Evolutionary conservation across 2,888 invertebrate genomes (phyloP).

Genomic region (Hoplodrina blanda): DNA sequence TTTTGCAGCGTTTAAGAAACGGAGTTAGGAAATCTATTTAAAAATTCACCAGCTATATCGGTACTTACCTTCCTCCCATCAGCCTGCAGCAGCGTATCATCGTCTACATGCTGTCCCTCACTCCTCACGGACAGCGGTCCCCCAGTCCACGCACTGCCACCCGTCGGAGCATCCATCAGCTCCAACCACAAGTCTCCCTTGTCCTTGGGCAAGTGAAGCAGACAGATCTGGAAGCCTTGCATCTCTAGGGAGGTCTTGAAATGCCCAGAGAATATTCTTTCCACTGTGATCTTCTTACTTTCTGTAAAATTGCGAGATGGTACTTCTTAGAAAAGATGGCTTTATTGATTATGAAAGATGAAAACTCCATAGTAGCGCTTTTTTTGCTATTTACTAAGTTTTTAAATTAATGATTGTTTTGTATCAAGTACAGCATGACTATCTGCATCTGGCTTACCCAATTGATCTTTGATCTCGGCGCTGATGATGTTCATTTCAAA

Average conservation of each 20-base stretch:
- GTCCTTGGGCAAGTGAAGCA: conserved; percentile 90
- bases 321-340: background rate
- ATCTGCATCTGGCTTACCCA: conserved; percentile 85
- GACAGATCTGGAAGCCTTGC: conserved; percentile 94
- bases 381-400: too few relatives aligned
- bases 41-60: background rate
- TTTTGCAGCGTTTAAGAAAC: too few relatives aligned
- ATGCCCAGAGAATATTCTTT: conserved; percentile 90
- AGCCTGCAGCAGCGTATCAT: conserved; percentile 73
- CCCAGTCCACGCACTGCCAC: conserved; percentile 91
- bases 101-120: conserved; percentile 78
- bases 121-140: conserved; percentile 74
- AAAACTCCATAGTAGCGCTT: too few relatives aligned
- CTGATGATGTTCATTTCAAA: conserved; percentile 94
- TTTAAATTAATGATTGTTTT: too few relatives aligned
- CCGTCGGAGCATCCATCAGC: conserved; percentile 91
- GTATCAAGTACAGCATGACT: too few relatives aligned
- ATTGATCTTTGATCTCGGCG: conserved; percentile 91
- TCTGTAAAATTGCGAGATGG: conserved; percentile 70
- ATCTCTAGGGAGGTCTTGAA: conserved; percentile 95
- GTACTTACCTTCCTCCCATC: conserved; percentile 75
- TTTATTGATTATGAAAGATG: too few relatives aligned
- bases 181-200: conserved; percentile 86
- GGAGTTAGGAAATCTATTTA: too few relatives aligned
- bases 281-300: conserved; percentile 82